A percentile compares a stretch with the other conserved stretches of the same genome.
phyloP scores from a whole-genome alignment of 2,113 vertebrate genomes.

The Bufo gargarizans region DNA sequence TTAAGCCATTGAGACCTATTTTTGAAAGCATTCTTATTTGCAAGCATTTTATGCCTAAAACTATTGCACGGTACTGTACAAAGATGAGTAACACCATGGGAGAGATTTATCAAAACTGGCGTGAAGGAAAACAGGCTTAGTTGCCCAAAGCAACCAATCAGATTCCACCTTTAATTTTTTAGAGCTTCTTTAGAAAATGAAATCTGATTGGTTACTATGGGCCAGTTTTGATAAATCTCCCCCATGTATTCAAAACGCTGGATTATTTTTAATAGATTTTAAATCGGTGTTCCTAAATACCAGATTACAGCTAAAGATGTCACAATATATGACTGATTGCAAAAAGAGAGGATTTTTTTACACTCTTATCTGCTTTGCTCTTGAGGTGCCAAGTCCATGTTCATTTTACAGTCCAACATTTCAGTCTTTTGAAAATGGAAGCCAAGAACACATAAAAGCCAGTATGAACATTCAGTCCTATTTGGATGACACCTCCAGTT shows the following conservation, averaged over 20 bases:
- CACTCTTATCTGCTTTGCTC: constrained; percentile 10
- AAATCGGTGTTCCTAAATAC: background rate
- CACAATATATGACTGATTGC: background rate
- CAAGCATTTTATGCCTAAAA: too few species aligned
- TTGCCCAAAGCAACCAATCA: too few species aligned
- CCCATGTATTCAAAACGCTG: background rate
- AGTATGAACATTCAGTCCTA: constrained; percentile 55
- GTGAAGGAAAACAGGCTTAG: too few species aligned
- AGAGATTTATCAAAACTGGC: too few species aligned
- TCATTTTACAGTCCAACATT: constrained; percentile 47
- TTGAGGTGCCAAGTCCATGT: constrained; percentile 27
- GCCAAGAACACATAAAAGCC: constrained; percentile 49
- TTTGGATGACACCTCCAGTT: constrained; percentile 47
- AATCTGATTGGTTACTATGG: too few species aligned
- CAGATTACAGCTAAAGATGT: background rate
- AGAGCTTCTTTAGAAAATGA: too few species aligned
- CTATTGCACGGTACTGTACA: too few species aligned
- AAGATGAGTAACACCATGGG: too few species aligned
- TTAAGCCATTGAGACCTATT: too few species aligned
- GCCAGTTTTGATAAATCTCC: too few species aligned
- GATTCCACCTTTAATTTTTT: too few species aligned
- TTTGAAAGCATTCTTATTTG: too few species aligned
- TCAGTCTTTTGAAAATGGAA: constrained; percentile 49
- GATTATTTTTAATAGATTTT: background rate
- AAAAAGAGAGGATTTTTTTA: constrained; percentile 24